Evolutionary conservation across 2,888 invertebrate genomes (phyloP), one percentile per base, ranked within the genome.

Genomic region (Diloba caeruleocephala): DNA sequence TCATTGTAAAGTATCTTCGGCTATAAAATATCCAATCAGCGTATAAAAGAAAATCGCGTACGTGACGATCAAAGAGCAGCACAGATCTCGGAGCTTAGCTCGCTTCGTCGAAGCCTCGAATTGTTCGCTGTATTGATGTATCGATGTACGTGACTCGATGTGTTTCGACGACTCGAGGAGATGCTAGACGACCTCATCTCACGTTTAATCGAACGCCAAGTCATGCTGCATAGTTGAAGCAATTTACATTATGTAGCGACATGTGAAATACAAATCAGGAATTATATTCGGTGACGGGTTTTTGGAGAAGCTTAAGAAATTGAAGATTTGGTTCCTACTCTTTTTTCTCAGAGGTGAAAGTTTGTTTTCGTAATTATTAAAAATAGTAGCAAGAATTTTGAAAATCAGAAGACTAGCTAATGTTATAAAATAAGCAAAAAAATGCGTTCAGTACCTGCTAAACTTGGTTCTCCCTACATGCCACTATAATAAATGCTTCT

Each of bases 1-100:
- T n/a, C 34, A 67, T 25, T 23, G 31, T 33, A 33, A 46, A 51
- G 42, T 42, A 61, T 58, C 39, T 41, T 31, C 9, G 29, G 53
- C 55, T 59, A 63, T 76, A 76, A 76, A 76, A 77, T 74, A 72
- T 66, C 77, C 71, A 79, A 79, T 79, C 76, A 73, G 60, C 53
- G 67, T 56, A 62, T 76, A 71, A 59, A 63, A 44, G 59, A 23
- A 62, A 64, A 61, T 48, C 51, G 52, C 42, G 66, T 73, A 78
- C 74, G 77, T 79, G 78, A 66, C 66, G 53, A 57, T 55, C 62
- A 61, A 63, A 62, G 60, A 61, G 55, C 45, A 42, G 33, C 58
- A 49, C 65, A 71, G 74, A 79, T 78, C 68, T 65, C 56, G 33
- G 37, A 61, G 74, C 74, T 78, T 74, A 71, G 53, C 58, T 64